Base-by-base conservation (phyloP, 92 coral and sea anemone species). In the Heliopora coerulea region DNA sequence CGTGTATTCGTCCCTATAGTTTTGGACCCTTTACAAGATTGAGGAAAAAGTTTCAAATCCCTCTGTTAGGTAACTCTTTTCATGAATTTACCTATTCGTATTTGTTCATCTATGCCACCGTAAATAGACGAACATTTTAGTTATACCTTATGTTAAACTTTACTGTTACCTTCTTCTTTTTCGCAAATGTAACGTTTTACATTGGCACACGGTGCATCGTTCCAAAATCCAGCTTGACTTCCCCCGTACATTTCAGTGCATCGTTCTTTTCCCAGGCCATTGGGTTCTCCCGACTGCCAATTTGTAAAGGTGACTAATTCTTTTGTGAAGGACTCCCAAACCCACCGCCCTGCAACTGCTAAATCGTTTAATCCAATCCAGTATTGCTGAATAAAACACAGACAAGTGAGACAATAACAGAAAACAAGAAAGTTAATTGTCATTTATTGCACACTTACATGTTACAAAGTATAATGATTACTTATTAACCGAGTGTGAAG, bases 271-370 rank as follows among this genome's bases (percentile, higher is more conserved):
- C 95, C 91, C 15, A 81, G 86, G 1, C 32, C n/a, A 70, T 93
- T 93, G 6, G 98, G 98, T 56, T 87, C 96, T 18, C 93, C 88
- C 33, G 83, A 49, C 42, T 78, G 86, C 98, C 98, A 93, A 83
- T 90, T 73, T 26, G 90, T 93, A 74, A 80, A 90, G 72, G 81
- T 86, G n/a, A 50, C 83, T 32, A 65, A 79, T 10, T 46, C 52
- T 46, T 46, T 8, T 46, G 17, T 2, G 42, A 4, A 39, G 30
- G 25, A 50, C 59, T 88, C 91, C 98, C 98, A 93, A 4, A 82
- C 87, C 81, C 70, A 93, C 5, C 57, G 72, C n/a, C 96, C 91
- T 50, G 86, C 96, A 39, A 76, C 74, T 0, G 82, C 73, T 23
- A 67, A 33, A 80, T 89, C 96, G 59, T 44, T 87, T 15, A 89